phyloP scores from a whole-genome alignment of 2,888 invertebrate species.

The Monoplex corrugatus region DNA sequence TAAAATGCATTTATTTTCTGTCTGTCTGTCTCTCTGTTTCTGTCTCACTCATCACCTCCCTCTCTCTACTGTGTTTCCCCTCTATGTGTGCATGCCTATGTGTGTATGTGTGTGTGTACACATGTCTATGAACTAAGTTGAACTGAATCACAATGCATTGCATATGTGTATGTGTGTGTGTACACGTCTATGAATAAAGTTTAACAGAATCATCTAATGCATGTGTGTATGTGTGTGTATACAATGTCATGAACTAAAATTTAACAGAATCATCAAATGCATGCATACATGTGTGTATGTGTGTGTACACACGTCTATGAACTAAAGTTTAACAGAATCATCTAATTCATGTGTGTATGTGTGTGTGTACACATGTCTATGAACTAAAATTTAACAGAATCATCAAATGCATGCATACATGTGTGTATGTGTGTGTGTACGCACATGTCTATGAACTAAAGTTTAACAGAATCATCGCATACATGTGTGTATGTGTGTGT shows the following conservation, averaged over 20 bases:
- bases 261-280: background rate
- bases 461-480: background rate
- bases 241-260: background rate
- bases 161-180: background rate
- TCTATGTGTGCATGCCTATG: no score
- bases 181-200: background rate
- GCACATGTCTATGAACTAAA: background rate
- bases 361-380: background rate
- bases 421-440: background rate
- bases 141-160: no score
- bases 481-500: background rate
- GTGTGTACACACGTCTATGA: background rate
- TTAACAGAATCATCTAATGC: background rate
- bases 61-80: no score
- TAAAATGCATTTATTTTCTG: no score
- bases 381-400: background rate
- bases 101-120: background rate
- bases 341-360: background rate
- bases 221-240: background rate
- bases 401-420: background rate
- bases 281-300: background rate
- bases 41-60: no score
- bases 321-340: background rate
- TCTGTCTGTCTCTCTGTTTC: no score
- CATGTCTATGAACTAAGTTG: background rate